Evolutionary conservation across 2,113 vertebrate species (phyloP).

Genomic region (sheep (Ovis aries)): ARS-UI_Ramb_v3.0 NC_056057.1:116985001-116985500

Average conservation of each 20-base stretch:
- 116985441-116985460: not conserved
- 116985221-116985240: not conserved
- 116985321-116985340: not conserved
- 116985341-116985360: not conserved
- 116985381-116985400: rapidly evolving
- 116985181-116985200: not conserved
- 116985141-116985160: not conserved
- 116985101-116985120: not conserved
- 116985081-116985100: not conserved
- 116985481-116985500: not conserved
- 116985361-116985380: not conserved
- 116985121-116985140: not conserved
- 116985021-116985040: not conserved
- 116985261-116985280: not conserved
- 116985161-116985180: not conserved
- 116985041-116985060: not conserved
- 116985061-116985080: not conserved
- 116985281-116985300: not conserved
- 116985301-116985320: not conserved
- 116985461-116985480: not conserved
- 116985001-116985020: not conserved
- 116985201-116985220: not conserved
- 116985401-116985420: not conserved
- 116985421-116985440: rapidly evolving
- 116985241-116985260: not conserved